A percentile compares a stretch with the other conserved stretches of the same genome.
Evolutionary conservation across 2,888 invertebrate genomes (phyloP).

Genomic region (Urechis unicinctus): DNA sequence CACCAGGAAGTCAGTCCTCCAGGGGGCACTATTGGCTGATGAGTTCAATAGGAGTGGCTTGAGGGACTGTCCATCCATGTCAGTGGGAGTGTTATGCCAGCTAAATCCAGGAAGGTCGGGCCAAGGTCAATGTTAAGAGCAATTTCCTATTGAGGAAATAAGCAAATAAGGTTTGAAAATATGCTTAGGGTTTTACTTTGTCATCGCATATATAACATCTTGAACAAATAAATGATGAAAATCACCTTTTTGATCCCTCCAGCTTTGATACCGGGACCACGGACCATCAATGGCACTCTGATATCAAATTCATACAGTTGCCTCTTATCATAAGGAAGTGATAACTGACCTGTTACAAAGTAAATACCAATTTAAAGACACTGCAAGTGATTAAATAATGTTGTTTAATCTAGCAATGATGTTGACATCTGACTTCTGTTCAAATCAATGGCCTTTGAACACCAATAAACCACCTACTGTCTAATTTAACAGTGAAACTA

Average conservation of each 20-base stretch:
- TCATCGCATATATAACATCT: not conserved
- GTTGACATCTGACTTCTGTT: not conserved
- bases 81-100: constrained; percentile 56
- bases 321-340: constrained; percentile 79
- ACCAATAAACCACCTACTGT: too few relatives aligned
- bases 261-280: constrained; percentile 60
- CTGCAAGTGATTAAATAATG: constrained; percentile 24
- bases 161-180: constrained; percentile 22
- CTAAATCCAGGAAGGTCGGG: constrained; percentile 73
- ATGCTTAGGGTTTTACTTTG: not conserved
- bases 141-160: constrained; percentile 58
- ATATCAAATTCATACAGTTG: constrained; percentile 88
- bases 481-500: too few relatives aligned
- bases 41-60: constrained; percentile 34
- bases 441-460: too few relatives aligned
- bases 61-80: constrained; percentile 64
- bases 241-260: constrained; percentile 34
- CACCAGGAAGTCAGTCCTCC: constrained; percentile 62
- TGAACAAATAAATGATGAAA: not conserved
- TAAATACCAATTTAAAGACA: not conserved
- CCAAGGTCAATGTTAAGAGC: constrained; percentile 75
- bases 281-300: constrained; percentile 71
- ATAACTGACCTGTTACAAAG: constrained; percentile 70
- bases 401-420: constrained; percentile 11
- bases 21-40: constrained; percentile 15